Evolutionary conservation across 2,797 vertebrate species (phyloP), one percentile per base, ranked within the genome.

Genomic region (Schizopygopsis malacanthus): DNA sequence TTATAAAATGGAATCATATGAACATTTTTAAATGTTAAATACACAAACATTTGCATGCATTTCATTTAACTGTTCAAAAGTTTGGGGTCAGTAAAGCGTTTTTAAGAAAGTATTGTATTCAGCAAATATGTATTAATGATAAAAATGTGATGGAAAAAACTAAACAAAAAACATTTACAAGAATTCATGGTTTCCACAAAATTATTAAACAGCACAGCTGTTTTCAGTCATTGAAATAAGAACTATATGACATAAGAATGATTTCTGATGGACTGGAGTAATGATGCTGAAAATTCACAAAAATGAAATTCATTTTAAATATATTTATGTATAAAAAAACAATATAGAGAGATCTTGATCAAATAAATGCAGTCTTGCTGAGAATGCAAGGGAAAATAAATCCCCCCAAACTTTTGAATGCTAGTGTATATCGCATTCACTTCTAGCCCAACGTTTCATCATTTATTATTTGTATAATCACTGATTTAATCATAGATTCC

Each of bases 1-100:
- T 67, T 15, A 56, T 61, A 56, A 54, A 22, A 9, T 45, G 8
- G 76, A 54, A 67, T 33, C 10, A 15, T 67, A 33, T 75, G 45
- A 52, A 83, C 22, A 76, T 54, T 50, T 10, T 41, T 11, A 20
- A 71, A 28, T 59, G 10, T 59, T n/a, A 9, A 33, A 61, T 4
- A 61, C 43, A 47, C 22, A 63, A 43, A 45, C 33, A 8, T 28
- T 83, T 63, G 82, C 72, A 39, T 75, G 71, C 13, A 22, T 83
- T 43, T 59, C 52, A 63, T 47, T 75, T 37, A 39, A 65, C 33
- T 4, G 13, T 61, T 79, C 54, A 79, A 78, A 78, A 61, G 54
- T 78, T 78, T 59, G 37, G 37, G 2, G 10, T 37, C 18, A 22
- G 28, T 54, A 37, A 54, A 54, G 1, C 5, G 2, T 33, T 33